Percentiles rank a stretch among this genome's conserved stretches.
Conservation (phyloP, 2,888 invertebrate species). For the Linyphia triangularis region DNA sequence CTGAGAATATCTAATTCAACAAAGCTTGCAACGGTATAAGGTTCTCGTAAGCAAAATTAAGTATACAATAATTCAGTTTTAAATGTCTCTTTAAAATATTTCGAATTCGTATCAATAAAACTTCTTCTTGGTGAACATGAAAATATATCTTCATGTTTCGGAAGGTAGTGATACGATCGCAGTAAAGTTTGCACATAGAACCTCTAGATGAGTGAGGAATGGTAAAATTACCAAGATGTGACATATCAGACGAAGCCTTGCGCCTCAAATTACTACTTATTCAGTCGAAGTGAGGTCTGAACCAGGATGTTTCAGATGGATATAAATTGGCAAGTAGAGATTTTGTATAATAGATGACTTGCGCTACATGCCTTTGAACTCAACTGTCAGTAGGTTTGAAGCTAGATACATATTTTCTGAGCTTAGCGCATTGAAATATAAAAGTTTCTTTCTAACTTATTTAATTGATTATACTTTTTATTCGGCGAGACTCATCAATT, state of each 20-base stretch:
- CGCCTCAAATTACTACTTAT: constrained; percentile 49
- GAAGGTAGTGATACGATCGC: neutral
- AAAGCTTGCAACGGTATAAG: too few relatives aligned
- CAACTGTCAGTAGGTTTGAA: constrained; percentile 54
- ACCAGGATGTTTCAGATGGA: constrained; percentile 60
- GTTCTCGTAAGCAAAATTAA: too few relatives aligned
- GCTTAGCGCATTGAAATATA: constrained; percentile 12
- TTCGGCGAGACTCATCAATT: constrained; percentile 18
- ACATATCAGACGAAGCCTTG: constrained; percentile 12
- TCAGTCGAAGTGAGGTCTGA: constrained; percentile 13
- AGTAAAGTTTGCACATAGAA: neutral
- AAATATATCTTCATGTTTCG: neutral
- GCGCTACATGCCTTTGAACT: constrained; percentile 42
- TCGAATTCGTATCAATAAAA: too few relatives aligned
- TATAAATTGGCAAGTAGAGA: constrained; percentile 37
- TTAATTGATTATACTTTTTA: constrained; percentile 60
- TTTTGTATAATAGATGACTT: constrained; percentile 31
- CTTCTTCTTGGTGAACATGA: too few relatives aligned
- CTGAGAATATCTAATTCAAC: too few relatives aligned
- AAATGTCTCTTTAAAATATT: too few relatives aligned
- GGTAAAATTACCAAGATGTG: constrained; percentile 29
- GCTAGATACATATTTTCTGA: constrained; percentile 41
- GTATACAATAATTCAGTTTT: too few relatives aligned
- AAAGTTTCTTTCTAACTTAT: constrained; percentile 26
- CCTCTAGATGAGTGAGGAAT: too few relatives aligned